phyloP scores from a whole-genome alignment of 35 echinoderm and acorn worm genomes.

The Lytechinus pictus region DNA sequence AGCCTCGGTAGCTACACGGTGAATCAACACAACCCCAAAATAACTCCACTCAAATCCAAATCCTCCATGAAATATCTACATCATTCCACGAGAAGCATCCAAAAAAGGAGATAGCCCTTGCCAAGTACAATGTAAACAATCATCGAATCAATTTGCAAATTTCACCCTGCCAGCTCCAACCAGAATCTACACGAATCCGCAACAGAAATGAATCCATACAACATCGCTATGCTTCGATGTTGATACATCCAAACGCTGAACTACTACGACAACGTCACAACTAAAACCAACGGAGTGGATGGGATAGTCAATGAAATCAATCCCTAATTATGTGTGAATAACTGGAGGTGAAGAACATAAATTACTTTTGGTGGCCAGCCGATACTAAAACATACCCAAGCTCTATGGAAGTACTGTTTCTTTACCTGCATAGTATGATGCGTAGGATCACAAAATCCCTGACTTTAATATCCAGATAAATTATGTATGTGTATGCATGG shows the following conservation, averaged over 20 bases:
- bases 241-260: not conserved
- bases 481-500: not conserved
- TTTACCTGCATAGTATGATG: not conserved
- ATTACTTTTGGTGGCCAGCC: not conserved
- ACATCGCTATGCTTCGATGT: not conserved
- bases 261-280: not conserved
- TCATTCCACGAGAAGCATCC: not conserved
- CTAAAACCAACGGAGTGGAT: not conserved
- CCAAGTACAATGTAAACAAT: not conserved
- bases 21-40: not conserved
- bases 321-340: conserved; percentile 3
- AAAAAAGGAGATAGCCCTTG: not conserved
- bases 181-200: not conserved
- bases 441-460: not conserved
- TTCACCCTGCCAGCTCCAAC: not conserved
- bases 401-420: not conserved
- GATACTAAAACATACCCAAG: not conserved
- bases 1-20: not conserved
- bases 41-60: not conserved
- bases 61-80: not conserved
- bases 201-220: not conserved
- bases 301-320: not conserved
- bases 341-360: not conserved
- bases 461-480: not conserved
- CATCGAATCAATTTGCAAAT: not conserved